Evolutionary conservation across 2,113 vertebrate genomes (phyloP).

Genomic region (Mormyrus iriodes): DNA sequence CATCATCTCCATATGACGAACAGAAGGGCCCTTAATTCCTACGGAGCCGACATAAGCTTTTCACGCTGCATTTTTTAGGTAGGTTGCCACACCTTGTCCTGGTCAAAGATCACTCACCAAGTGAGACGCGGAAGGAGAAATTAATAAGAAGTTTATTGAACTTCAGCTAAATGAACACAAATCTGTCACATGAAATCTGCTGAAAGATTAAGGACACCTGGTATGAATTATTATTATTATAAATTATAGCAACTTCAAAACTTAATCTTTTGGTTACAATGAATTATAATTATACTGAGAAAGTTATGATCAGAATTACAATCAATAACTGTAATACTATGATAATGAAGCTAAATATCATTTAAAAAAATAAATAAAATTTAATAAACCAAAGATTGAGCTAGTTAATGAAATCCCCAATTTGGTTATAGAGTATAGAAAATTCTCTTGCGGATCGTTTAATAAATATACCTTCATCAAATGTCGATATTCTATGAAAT

Average conservation of each 20-base stretch:
- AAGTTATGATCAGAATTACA: neutral
- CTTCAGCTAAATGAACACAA: neutral
- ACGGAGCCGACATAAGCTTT: neutral
- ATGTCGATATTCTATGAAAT: neutral
- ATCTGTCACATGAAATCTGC: neutral
- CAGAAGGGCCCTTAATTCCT: too few relatives aligned
- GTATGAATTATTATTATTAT: neutral
- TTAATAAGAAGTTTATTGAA: neutral
- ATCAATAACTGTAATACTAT: neutral
- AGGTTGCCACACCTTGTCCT: neutral
- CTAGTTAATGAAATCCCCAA: neutral
- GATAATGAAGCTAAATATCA: neutral
- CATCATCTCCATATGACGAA: too few relatives aligned
- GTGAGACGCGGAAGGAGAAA: neutral
- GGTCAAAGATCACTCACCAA: neutral
- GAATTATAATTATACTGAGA: neutral
- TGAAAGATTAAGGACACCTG: neutral
- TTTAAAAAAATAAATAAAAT: neutral
- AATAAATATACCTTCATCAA: neutral
- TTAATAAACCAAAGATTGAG: neutral
- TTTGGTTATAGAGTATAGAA: neutral
- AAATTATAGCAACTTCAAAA: neutral
- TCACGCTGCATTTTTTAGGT: neutral
- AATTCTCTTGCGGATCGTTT: neutral
- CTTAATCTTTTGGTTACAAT: neutral